These are phyloP conservation scores for Apodemus speciosus DNA, from an alignment of 2,113 vertebrate species.

Conservation along the genomic window DNA sequence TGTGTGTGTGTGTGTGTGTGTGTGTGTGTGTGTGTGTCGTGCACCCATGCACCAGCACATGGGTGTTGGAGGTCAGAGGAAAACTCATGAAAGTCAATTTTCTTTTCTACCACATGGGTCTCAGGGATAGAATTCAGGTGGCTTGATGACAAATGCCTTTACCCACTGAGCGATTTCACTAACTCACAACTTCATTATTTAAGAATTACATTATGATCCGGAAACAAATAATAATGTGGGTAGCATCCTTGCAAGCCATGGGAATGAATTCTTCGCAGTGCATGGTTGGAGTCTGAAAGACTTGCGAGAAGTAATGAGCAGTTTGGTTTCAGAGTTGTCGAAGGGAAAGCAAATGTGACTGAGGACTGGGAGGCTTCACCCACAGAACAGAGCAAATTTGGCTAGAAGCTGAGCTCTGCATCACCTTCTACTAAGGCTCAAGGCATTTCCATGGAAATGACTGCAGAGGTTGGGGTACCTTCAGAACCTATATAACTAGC, in stretches of 20 bases:
- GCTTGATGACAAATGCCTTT: background rate
- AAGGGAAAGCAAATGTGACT: conserved; percentile 45
- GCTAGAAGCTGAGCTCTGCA: background rate
- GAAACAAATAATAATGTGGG: conserved; percentile 27
- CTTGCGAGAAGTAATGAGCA: conserved; percentile 21
- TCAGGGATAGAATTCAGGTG: background rate
- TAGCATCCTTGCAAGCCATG: background rate
- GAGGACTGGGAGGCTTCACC: conserved; percentile 18
- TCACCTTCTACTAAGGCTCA: conserved; percentile 26
- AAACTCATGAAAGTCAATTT: background rate
- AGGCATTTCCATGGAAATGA: conserved; percentile 14
- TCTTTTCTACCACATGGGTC: background rate
- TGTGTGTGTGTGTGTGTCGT: background rate
- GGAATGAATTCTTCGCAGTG: background rate
- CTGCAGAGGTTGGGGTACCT: background rate
- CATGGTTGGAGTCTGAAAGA: background rate
- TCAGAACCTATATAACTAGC: conserved; percentile 15
- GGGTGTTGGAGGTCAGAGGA: background rate
- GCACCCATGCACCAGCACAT: background rate
- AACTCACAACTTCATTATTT: conserved; percentile 40
- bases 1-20: background rate
- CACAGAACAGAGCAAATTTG: background rate
- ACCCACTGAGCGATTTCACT: background rate
- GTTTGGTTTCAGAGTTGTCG: conserved; percentile 25
- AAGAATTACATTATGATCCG: conserved; percentile 28